Conservation (phyloP, 2,797 vertebrate species). For the Coracias cyanogaster region DNA sequence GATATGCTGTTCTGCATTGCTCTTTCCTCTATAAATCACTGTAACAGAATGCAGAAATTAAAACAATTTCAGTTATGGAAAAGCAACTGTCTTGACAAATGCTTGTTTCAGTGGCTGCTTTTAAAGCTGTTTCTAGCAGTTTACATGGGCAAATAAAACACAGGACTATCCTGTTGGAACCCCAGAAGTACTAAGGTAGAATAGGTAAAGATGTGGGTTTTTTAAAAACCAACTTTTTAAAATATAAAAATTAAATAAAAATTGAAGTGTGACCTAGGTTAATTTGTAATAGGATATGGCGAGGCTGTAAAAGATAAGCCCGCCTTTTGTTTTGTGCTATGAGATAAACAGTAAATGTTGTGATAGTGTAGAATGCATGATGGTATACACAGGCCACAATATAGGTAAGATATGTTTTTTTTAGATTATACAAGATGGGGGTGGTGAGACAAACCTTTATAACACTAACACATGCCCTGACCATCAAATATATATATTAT, state of each 20-base stretch:
- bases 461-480: not conserved
- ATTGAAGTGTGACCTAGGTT: not conserved
- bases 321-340: not conserved
- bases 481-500: not conserved
- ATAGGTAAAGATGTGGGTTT: not conserved
- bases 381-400: not conserved
- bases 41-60: conserved; percentile 26
- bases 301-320: not conserved
- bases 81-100: not conserved
- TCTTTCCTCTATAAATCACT: conserved; percentile 93
- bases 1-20: conserved; percentile 80
- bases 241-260: not conserved
- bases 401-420: not conserved
- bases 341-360: not conserved
- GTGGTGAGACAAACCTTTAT: not conserved
- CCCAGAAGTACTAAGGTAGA: not conserved
- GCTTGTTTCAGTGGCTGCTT: not conserved
- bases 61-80: not conserved
- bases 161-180: not conserved
- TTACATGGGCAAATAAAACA: not conserved
- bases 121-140: not conserved
- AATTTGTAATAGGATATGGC: not conserved
- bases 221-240: not conserved
- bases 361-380: not conserved
- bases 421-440: not conserved